These are phyloP conservation scores for Excalfactoria chinensis DNA, from an alignment of 2,113 vertebrate species.

Conservation along the genomic window DNA sequence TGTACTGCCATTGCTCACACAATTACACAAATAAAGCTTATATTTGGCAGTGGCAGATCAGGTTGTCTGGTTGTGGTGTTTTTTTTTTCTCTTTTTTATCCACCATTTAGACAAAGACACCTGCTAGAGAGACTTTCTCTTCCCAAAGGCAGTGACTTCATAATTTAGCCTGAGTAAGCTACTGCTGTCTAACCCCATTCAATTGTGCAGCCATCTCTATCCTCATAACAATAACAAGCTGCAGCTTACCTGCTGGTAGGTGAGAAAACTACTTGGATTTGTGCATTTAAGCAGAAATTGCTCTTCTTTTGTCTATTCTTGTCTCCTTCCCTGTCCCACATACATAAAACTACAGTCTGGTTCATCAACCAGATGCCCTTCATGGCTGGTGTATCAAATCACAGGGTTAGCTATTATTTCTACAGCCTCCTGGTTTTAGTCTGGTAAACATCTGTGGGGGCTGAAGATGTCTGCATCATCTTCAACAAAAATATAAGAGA, in stretches of 20 bases:
- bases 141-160: constrained; percentile 5
- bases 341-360: not conserved
- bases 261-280: not conserved
- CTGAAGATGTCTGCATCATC: not conserved
- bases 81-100: not conserved
- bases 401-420: not conserved
- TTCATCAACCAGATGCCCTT: not conserved
- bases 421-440: not conserved
- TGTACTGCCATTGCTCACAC: not conserved
- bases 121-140: constrained; percentile 9
- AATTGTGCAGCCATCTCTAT: not conserved
- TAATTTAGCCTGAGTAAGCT: constrained; percentile 17
- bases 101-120: not conserved
- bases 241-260: not conserved
- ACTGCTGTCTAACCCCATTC: not conserved
- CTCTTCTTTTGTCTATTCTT: not conserved
- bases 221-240: not conserved
- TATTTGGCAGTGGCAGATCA: not conserved
- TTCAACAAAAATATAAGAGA: not conserved
- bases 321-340: not conserved
- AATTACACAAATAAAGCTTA: accelerated
- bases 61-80: not conserved
- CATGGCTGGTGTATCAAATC: not conserved
- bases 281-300: not conserved
- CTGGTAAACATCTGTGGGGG: not conserved